phyloP scores from a whole-genome alignment of 53 echinoderm and acorn worm genomes.

The Arbacia lixula region DNA sequence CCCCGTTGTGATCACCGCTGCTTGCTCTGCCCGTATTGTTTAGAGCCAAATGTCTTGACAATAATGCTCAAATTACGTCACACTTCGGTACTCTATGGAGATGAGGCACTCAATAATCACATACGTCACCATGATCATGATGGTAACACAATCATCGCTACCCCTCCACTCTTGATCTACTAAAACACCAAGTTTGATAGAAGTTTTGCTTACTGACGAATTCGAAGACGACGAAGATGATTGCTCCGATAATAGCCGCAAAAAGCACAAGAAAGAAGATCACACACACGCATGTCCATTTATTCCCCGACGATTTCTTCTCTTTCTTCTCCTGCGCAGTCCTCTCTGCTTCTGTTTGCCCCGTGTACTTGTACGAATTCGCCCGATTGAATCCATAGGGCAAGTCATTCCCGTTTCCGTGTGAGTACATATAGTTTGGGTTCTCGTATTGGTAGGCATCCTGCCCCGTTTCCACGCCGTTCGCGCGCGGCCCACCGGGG shows the following conservation, averaged over 20 bases:
- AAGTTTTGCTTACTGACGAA: slow-evolving; percentile 18
- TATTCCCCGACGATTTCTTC: neutral
- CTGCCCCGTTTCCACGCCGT: neutral
- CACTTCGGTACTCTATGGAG: no score
- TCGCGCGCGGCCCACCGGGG: neutral
- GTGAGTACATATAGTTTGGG: neutral
- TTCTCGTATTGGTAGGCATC: slow-evolving; percentile 22
- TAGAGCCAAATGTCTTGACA: no score
- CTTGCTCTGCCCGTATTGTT: no score
- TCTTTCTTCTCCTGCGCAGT: neutral
- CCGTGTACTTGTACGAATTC: slow-evolving; percentile 11
- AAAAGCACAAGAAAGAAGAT: neutral
- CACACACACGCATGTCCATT: neutral
- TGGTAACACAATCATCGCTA: no score
- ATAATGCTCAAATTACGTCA: no score
- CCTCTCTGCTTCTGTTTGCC: slow-evolving; percentile 8
- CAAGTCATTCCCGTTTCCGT: neutral
- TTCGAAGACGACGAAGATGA: slow-evolving; percentile 35
- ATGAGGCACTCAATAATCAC: no score
- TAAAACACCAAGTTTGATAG: no score
- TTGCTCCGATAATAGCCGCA: neutral
- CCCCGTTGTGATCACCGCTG: no score
- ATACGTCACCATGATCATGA: no score
- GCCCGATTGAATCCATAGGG: slow-evolving; percentile 26
- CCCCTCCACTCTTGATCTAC: no score